Conservation (phyloP, 2,888 invertebrate species). For the Eupithecia subfuscata region DNA sequence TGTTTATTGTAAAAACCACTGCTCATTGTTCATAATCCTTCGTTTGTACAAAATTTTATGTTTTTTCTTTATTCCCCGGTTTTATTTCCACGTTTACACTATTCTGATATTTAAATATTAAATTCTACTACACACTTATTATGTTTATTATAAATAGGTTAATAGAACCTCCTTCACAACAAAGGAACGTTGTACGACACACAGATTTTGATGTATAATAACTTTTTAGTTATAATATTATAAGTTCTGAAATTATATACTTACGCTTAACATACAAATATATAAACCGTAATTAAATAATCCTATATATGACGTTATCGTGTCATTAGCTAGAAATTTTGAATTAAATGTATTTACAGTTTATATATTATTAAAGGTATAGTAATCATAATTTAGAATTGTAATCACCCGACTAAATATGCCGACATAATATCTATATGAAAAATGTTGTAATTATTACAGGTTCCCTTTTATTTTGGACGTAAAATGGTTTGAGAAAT, state of each 20-base stretch:
- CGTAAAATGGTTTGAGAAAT: too few relatives aligned
- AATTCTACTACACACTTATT: constrained; percentile 68
- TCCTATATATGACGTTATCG: constrained; percentile 63
- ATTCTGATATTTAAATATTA: constrained; percentile 60
- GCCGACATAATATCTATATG: too few relatives aligned
- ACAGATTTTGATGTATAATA: constrained; percentile 58
- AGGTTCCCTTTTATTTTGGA: too few relatives aligned
- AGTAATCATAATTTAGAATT: constrained; percentile 73
- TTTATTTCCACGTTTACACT: constrained; percentile 50
- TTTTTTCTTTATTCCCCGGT: constrained; percentile 57
- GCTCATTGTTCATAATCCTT: constrained; percentile 67
- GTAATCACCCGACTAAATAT: constrained; percentile 66
- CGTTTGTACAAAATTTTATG: constrained; percentile 65
- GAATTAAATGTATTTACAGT: constrained; percentile 73
- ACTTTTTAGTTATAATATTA: constrained; percentile 49
- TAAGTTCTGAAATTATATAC: constrained; percentile 38
- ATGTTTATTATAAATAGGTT: constrained; percentile 58
- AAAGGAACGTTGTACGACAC: constrained; percentile 79
- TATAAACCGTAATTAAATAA: constrained; percentile 57
- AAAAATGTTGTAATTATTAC: too few relatives aligned
- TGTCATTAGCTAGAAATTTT: constrained; percentile 68
- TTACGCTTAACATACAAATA: constrained; percentile 61
- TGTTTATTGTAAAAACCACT: constrained; percentile 5
- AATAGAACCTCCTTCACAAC: constrained; percentile 74
- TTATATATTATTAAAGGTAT: constrained; percentile 53